Evolutionary conservation across 2,888 invertebrate genomes (phyloP).

Genomic region (Acanthosoma haemorrhoidale): DNA sequence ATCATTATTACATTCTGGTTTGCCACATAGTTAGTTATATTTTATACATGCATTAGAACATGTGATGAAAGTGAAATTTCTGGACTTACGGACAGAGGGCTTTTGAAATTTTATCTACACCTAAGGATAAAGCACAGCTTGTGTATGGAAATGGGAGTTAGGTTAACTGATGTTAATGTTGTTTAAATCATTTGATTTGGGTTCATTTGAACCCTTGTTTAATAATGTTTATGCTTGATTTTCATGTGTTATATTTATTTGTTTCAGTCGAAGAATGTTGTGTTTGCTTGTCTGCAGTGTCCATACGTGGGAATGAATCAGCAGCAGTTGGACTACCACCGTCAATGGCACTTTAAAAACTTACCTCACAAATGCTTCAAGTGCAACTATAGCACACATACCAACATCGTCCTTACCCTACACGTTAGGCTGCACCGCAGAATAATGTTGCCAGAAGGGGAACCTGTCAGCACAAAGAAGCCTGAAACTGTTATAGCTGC

Average conservation of each 20-base stretch:
- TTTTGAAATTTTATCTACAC: too few relatives aligned
- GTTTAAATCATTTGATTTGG: too few relatives aligned
- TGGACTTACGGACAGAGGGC: too few relatives aligned
- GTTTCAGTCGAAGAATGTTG: constrained; percentile 24
- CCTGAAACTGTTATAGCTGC: constrained; percentile 28
- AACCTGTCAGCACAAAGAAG: background rate
- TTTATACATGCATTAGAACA: too few relatives aligned
- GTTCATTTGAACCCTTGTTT: background rate
- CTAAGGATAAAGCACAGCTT: too few relatives aligned
- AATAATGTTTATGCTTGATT: background rate
- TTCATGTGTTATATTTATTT: too few relatives aligned
- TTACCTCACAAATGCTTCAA: constrained; percentile 35
- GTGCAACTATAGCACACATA: constrained; percentile 36
- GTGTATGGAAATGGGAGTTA: too few relatives aligned
- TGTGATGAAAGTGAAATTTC: too few relatives aligned
- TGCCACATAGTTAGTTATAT: too few relatives aligned
- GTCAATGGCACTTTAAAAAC: constrained; percentile 29
- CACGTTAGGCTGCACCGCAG: constrained; percentile 36
- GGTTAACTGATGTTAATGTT: too few relatives aligned
- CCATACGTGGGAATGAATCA: constrained; percentile 32
- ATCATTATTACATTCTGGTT: too few relatives aligned
- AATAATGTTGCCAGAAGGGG: background rate
- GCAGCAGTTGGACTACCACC: constrained; percentile 34
- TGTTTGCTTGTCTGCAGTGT: constrained; percentile 32
- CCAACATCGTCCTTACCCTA: constrained; percentile 35